Conservation (phyloP, 1,140 invertebrate genomes). For the Caerostris darwini region DNA sequence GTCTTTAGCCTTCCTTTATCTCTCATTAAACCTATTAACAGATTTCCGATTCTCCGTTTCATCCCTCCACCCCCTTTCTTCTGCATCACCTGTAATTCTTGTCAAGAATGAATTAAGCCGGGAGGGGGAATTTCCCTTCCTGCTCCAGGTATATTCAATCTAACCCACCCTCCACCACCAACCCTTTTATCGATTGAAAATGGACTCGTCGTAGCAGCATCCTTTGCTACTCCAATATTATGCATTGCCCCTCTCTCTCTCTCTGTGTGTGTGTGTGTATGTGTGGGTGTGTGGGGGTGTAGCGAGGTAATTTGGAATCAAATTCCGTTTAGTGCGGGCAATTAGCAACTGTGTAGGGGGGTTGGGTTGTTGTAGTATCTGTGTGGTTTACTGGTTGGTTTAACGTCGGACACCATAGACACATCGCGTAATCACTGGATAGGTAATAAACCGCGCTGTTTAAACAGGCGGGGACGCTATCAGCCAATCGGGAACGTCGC, state of each 20-base stretch:
- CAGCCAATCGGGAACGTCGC: constrained; percentile 70
- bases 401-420: constrained; percentile 73
- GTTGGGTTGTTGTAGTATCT: neutral
- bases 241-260: neutral
- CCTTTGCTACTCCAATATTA: neutral
- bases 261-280: neutral
- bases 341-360: constrained; percentile 60
- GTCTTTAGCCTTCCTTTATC: constrained; percentile 75
- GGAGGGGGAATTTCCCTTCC: neutral
- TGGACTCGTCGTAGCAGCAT: constrained; percentile 36
- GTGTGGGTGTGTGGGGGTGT: neutral
- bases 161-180: constrained; percentile 2
- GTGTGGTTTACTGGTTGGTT: constrained; percentile 70
- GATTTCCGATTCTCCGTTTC: constrained; percentile 71
- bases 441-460: constrained; percentile 71
- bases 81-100: constrained; percentile 57
- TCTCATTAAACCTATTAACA: constrained; percentile 75
- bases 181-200: constrained; percentile 65
- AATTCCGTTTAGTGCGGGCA: constrained; percentile 76
- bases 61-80: constrained; percentile 31
- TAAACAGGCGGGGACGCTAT: constrained; percentile 10
- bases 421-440: constrained; percentile 75
- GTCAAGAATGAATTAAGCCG: constrained; percentile 76
- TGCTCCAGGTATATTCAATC: constrained; percentile 54
- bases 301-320: constrained; percentile 74